phyloP scores from a whole-genome alignment of 2,888 invertebrate species.

The Tipula helvola region DNA sequence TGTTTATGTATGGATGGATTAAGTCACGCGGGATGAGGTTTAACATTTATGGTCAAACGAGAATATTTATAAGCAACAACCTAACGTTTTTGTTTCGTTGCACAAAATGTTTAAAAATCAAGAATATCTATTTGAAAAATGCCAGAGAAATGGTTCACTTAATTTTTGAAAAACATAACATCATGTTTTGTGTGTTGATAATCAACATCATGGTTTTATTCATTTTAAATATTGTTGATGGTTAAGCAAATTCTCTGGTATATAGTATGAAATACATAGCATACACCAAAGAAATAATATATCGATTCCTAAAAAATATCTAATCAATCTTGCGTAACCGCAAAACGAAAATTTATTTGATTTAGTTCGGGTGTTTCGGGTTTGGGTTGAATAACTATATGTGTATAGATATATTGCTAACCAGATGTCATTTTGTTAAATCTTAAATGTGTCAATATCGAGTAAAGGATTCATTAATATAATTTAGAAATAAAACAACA shows the following conservation, averaged over 20 bases:
- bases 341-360: background rate
- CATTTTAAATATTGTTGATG: background rate
- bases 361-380: background rate
- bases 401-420: background rate
- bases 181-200: conserved; percentile 4
- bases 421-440: background rate
- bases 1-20: background rate
- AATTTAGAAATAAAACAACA: background rate
- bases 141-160: background rate
- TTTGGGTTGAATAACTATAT: background rate
- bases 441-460: background rate
- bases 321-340: background rate
- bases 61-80: background rate
- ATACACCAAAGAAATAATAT: background rate
- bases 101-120: background rate
- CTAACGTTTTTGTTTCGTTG: background rate
- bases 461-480: background rate
- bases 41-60: background rate
- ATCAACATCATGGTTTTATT: background rate
- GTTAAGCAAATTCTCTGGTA: background rate
- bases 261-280: no score
- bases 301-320: background rate
- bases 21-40: background rate
- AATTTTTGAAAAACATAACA: background rate
- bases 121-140: background rate